These are phyloP conservation scores for Nothoprocta perdicaria DNA, from an alignment of 2,113 vertebrate species.

Conservation along the genomic window DNA sequence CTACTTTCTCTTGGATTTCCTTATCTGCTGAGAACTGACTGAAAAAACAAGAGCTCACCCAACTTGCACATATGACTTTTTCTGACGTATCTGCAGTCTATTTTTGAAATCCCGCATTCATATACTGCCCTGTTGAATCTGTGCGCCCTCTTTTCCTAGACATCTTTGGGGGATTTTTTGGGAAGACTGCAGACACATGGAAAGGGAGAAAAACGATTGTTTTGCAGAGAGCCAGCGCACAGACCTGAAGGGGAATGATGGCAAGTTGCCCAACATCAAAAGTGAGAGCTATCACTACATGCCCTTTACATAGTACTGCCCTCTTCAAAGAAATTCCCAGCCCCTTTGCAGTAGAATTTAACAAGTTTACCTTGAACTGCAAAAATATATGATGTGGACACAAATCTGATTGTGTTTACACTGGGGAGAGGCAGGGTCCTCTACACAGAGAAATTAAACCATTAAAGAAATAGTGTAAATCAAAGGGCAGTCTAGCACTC, in stretches of 20 bases:
- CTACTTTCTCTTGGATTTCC: background rate
- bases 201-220: background rate
- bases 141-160: background rate
- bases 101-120: background rate
- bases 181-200: background rate
- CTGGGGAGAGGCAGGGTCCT: background rate
- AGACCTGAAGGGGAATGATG: background rate
- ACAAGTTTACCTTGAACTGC: background rate
- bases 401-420: background rate
- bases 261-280: background rate
- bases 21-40: background rate
- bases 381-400: background rate
- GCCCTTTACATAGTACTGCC: background rate
- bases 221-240: background rate
- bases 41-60: conserved; percentile 1
- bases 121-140: background rate
- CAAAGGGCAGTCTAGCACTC: background rate
- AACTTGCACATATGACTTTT: background rate
- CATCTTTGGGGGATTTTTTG: background rate
- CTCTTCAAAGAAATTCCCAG: background rate
- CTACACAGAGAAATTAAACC: background rate
- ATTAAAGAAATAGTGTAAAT: background rate
- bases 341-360: background rate
- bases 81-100: background rate
- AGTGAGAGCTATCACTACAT: background rate